Evolutionary conservation across 2,888 invertebrate species (phyloP).

Genomic region (Leptopilina drosophilae): DNA sequence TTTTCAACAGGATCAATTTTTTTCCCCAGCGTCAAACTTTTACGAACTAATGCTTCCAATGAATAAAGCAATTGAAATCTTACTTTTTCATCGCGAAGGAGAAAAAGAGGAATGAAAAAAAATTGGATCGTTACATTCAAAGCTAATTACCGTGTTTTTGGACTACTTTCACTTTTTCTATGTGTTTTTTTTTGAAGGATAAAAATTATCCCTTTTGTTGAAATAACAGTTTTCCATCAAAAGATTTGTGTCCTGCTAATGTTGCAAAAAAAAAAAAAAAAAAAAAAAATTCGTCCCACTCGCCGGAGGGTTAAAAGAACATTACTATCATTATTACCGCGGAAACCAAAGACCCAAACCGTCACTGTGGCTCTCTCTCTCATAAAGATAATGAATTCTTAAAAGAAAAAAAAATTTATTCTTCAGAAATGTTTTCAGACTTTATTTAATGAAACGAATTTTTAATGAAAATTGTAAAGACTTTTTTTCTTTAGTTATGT

Average conservation of each 20-base stretch:
- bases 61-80: constrained; percentile 12
- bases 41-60: not conserved
- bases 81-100: not conserved
- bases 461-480: not conserved
- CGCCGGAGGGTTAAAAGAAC: constrained; percentile 13
- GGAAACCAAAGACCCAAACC: constrained; percentile 18
- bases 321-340: constrained; percentile 23
- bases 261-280: constrained; percentile 20
- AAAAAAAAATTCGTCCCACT: not conserved
- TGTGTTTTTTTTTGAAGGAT: not conserved
- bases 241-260: constrained; percentile 20
- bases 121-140: not conserved
- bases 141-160: constrained; percentile 4
- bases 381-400: constrained; percentile 36
- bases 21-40: not conserved
- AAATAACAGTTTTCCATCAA: not conserved
- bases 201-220: not conserved
- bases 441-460: not conserved
- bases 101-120: not conserved
- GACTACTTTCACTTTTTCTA: not conserved
- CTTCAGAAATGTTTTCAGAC: not conserved
- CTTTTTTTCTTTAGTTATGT: not conserved
- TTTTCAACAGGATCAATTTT: not conserved
- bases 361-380: not conserved
- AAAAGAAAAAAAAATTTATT: not conserved